phyloP scores from a whole-genome alignment of 2,113 vertebrate genomes.

The Baryphthengus martii region DNA sequence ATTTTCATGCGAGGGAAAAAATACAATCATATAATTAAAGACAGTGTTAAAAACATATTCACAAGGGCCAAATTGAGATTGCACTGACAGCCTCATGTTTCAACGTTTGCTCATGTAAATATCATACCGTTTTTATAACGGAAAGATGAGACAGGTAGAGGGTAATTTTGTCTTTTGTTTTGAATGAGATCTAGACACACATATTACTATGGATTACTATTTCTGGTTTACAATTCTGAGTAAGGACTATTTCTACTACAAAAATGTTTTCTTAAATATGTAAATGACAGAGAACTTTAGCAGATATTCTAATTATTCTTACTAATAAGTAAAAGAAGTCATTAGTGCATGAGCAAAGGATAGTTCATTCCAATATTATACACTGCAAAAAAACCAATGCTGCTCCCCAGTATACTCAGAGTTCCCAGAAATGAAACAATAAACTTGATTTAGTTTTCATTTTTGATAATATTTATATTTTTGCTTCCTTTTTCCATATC shows the following conservation, averaged over 20 bases:
- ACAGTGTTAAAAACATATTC: not conserved
- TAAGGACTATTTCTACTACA: not conserved
- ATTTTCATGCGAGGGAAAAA: not conserved
- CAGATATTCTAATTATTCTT: not conserved
- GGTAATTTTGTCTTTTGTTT: not conserved
- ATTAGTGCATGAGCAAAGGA: not conserved
- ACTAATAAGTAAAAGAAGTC: not conserved
- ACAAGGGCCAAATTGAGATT: not conserved
- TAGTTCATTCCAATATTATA: not conserved
- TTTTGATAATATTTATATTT: not conserved
- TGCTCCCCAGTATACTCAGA: not conserved
- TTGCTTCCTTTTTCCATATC: not conserved
- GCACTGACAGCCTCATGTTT: not conserved
- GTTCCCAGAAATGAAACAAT: not conserved
- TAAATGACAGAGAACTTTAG: not conserved
- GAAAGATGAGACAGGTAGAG: not conserved
- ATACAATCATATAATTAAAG: not conserved
- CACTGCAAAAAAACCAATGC: not conserved
- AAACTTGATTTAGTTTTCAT: not conserved
- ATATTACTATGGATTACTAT: not conserved
- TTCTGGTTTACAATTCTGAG: not conserved
- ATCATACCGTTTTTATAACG: not conserved
- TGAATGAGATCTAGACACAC: not conserved
- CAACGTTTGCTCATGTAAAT: not conserved
- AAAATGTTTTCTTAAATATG: not conserved